A percentile compares a stretch with the other conserved stretches of the same genome.
Conservation (phyloP, 2,797 vertebrate species). For the Cirrhinus molitorella region DNA sequence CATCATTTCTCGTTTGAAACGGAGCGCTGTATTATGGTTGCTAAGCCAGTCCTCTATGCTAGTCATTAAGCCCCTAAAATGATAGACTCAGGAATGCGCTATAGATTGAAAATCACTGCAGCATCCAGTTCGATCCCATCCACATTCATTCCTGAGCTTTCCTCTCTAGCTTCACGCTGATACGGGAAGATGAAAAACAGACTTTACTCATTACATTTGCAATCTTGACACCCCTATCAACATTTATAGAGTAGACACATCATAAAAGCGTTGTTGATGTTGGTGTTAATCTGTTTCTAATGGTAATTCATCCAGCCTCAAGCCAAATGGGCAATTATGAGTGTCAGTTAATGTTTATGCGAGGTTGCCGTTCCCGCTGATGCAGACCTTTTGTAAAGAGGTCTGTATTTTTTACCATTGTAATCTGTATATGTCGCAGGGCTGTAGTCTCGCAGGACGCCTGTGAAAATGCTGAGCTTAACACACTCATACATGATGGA, state of each 20-base stretch:
- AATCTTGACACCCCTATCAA: conserved; percentile 26
- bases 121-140: conserved; percentile 1
- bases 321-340: conserved; percentile 45
- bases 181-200: conserved; percentile 18
- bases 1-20: conserved; percentile 26
- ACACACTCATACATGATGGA: conserved; percentile 35
- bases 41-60: conserved; percentile 29
- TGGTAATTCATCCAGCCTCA: conserved; percentile 43
- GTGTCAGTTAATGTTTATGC: conserved; percentile 46
- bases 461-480: conserved; percentile 54
- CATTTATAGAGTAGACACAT: conserved; percentile 38
- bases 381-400: conserved; percentile 35
- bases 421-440: conserved; percentile 36
- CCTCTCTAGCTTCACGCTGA: conserved; percentile 25
- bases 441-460: conserved; percentile 13
- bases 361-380: conserved; percentile 51
- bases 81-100: conserved; percentile 40
- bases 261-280: conserved; percentile 37
- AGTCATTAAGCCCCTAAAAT: conserved; percentile 41
- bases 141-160: conserved; percentile 25
- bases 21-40: conserved; percentile 27
- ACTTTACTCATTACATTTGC: conserved; percentile 35
- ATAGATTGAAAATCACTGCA: conserved; percentile 43
- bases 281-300: conserved; percentile 46
- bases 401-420: conserved; percentile 35